These are phyloP conservation scores for Capitella teleta DNA, from an alignment of 1,140 invertebrate species.

Conservation along the genomic window DNA sequence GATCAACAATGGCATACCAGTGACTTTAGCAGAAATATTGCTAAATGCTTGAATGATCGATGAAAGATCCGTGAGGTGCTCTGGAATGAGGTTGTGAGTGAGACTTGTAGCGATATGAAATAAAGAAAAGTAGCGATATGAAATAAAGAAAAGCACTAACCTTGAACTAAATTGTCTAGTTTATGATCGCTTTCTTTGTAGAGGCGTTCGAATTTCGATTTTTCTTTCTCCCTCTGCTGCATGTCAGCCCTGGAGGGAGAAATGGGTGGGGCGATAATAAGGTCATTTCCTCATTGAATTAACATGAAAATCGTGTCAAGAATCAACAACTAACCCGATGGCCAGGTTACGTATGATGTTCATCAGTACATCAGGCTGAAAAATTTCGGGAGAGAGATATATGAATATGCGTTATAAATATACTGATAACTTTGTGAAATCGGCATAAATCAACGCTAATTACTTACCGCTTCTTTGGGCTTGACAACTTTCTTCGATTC, in stretches of 20 bases:
- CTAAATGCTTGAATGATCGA: constrained; percentile 78
- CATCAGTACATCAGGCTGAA: constrained; percentile 77
- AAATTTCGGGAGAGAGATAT: constrained; percentile 14
- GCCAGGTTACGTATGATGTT: constrained; percentile 82
- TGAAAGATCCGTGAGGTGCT: constrained; percentile 76
- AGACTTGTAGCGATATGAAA: not conserved
- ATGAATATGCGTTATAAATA: not conserved
- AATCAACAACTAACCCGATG: constrained; percentile 28
- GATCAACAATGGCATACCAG: constrained; percentile 30
- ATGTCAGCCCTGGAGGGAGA: constrained; percentile 65
- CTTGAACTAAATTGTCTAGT: constrained; percentile 74
- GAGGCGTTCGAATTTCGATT: constrained; percentile 82
- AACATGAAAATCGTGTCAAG: too few species aligned
- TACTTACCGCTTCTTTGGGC: not conserved
- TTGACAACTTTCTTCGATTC: not conserved
- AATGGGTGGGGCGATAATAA: constrained; percentile 2
- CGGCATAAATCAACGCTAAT: not conserved
- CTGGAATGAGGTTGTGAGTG: constrained; percentile 24
- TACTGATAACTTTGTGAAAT: not conserved
- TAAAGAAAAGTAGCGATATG: not conserved
- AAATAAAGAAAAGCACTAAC: constrained; percentile 18
- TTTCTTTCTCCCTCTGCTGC: constrained; percentile 87
- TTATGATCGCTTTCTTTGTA: constrained; percentile 79
- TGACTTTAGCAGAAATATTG: constrained; percentile 62
- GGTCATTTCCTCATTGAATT: too few species aligned